Evolutionary conservation across 2,797 vertebrate species (phyloP), one percentile per base, ranked within the genome.

Genomic region (Decapterus maruadsi): DNA sequence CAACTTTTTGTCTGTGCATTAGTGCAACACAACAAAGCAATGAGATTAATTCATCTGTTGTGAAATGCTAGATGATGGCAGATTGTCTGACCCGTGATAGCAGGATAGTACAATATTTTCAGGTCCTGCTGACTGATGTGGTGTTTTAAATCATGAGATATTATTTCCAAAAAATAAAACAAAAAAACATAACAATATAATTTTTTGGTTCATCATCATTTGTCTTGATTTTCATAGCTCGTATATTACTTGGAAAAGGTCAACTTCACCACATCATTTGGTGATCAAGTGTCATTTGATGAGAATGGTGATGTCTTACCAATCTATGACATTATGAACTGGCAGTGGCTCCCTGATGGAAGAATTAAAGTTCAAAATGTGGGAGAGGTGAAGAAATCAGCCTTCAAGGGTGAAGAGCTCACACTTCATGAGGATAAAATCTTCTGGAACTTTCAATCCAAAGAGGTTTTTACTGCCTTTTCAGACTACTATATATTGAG

Each of bases 271-370:
- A 48, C 45, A 19, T 8, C 45, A 48, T 48, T 48, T 48, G 45
- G 45, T 48, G 45, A 48, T 48, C 6, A 48, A 48, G 45, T 48
- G 7, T 48, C 45, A 48, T 48, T 48, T 19, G 45, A 48, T n/a
- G 45, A 48, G 45, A 48, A 48, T 19, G 45, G 45, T 19, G 45
- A 48, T 81, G 86, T 86, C 4, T 59, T 91, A 46, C 89, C 92
- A 45, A 89, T 88, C 4, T 94, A 94, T 69, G 93, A 94, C 63
- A 61, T 94, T 22, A 82, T 94, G 86, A 94, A 93, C 81, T 85
- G 92, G 93, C 72, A 68, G 40, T 84, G 79, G 73, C 84, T 83
- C 40, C 68, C 72, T 13, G 90, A 93, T 54, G 90, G 90, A 55
- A 17, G 45, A 48, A 48, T 19, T 48, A 8, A 48, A 48, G 6